phyloP scores from a whole-genome alignment of 2,888 invertebrate species.

The Pyrocoelia pectoralis region DNA sequence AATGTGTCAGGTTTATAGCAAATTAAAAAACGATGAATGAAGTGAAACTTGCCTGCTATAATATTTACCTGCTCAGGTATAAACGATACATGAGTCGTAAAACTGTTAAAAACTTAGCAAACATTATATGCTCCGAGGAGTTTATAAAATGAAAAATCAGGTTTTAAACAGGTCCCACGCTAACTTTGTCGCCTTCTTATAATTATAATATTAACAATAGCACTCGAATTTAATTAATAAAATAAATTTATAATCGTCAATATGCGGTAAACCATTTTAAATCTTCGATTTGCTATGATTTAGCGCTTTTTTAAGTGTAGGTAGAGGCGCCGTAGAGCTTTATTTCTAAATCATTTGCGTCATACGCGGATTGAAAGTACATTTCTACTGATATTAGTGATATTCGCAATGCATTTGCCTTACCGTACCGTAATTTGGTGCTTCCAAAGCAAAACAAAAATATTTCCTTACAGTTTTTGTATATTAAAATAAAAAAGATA shows the following conservation, averaged over 20 bases:
- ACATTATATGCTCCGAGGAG: conserved; percentile 14
- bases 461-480: no score
- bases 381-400: no score
- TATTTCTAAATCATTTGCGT: no score
- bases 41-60: conserved; percentile 13
- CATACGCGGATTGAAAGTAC: no score
- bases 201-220: conserved; percentile 12
- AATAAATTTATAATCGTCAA: not conserved
- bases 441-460: no score
- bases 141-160: conserved; percentile 13
- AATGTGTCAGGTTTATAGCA: conserved; percentile 15
- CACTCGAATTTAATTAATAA: not conserved
- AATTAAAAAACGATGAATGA: conserved; percentile 13
- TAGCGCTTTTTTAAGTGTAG: no score
- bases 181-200: conserved; percentile 8
- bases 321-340: no score
- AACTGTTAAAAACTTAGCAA: conserved; percentile 14
- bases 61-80: conserved; percentile 16
- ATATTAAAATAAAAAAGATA: no score
- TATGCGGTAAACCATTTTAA: no score
- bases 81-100: conserved; percentile 13
- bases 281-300: no score
- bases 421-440: no score
- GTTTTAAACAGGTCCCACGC: conserved; percentile 14
- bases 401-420: no score